phyloP scores from a whole-genome alignment of 2,113 vertebrate species.

The Okapia johnstoni region DNA sequence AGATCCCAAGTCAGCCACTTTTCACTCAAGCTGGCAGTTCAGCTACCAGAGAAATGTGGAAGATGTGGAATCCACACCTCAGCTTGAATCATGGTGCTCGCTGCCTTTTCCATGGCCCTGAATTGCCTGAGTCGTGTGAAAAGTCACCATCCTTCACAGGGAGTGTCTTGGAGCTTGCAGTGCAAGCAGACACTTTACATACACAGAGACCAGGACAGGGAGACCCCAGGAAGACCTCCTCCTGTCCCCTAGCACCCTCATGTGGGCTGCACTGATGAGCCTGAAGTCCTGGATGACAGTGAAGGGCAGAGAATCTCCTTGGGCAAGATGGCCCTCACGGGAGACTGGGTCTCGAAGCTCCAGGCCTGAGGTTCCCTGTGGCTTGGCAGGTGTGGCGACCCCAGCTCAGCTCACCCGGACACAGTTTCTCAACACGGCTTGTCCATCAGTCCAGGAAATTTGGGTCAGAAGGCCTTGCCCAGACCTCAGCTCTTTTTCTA shows the following conservation, averaged over 20 bases:
- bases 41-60: neutral
- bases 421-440: conserved; percentile 8
- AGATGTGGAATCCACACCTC: neutral
- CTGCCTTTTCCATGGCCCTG: neutral
- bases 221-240: neutral
- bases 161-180: neutral
- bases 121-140: neutral
- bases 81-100: neutral
- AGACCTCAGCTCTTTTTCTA: neutral
- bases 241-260: rapidly evolving
- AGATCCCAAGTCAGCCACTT: neutral
- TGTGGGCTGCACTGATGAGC: neutral
- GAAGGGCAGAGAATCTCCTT: neutral
- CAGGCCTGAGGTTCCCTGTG: neutral
- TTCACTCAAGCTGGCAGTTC: neutral
- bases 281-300: neutral
- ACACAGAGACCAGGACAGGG: neutral
- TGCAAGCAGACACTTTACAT: neutral
- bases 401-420: neutral
- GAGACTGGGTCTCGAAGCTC: neutral
- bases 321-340: neutral
- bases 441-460: conserved; percentile 24
- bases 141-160: neutral
- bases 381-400: neutral
- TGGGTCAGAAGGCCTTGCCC: conserved; percentile 17